Evolutionary conservation across 2,113 vertebrate species (phyloP).

Genomic region (Pelvicachromis taeniatus): DNA sequence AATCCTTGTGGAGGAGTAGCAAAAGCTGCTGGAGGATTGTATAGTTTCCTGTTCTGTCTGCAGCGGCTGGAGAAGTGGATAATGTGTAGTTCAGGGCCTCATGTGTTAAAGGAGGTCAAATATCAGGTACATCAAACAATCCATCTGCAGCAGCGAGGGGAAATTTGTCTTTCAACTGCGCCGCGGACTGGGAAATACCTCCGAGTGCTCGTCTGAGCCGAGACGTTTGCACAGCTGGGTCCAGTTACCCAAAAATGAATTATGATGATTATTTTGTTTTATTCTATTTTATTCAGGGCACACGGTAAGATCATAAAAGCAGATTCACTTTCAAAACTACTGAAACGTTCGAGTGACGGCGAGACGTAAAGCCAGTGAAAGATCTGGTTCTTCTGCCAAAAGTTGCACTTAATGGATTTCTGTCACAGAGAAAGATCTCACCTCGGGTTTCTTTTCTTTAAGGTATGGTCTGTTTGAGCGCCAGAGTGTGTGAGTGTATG

Average conservation of each 20-base stretch:
- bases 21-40: neutral
- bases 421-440: neutral
- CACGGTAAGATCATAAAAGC: conserved; percentile 22
- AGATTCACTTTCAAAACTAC: conserved; percentile 12
- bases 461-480: neutral
- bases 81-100: neutral
- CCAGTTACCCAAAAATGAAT: conserved; percentile 43
- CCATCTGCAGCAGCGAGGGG: neutral
- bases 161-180: conserved; percentile 21
- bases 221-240: conserved; percentile 65
- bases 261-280: conserved; percentile 26
- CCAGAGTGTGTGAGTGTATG: neutral
- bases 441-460: neutral
- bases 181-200: conserved; percentile 29
- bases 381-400: neutral
- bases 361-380: neutral
- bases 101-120: neutral
- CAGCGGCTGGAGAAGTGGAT: neutral
- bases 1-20: neutral
- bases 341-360: neutral
- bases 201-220: conserved; percentile 2
- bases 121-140: conserved; percentile 38
- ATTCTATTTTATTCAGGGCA: conserved; percentile 11
- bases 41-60: conserved; percentile 42
- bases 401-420: neutral